Evolutionary conservation across 1,140 invertebrate genomes (phyloP).

Genomic region (Drosophila ambigua): DNA sequence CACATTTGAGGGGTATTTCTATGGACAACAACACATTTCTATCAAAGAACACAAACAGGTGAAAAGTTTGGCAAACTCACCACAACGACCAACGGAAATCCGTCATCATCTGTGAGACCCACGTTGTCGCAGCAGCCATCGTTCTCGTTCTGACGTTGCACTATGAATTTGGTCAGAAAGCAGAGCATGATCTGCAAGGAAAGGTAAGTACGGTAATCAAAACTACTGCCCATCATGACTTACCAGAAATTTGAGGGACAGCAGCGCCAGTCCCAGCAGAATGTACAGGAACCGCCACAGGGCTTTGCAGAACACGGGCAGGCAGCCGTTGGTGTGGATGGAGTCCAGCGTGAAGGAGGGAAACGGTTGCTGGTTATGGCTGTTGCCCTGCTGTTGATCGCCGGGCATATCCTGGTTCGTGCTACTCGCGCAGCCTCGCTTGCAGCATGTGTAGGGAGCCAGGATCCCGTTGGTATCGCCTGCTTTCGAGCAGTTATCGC

Average conservation of each 20-base stretch:
- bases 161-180: constrained; percentile 66
- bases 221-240: constrained; percentile 4
- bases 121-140: constrained; percentile 47
- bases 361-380: constrained; percentile 10
- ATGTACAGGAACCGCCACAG: constrained; percentile 60
- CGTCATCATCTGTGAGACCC: constrained; percentile 62
- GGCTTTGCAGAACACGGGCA: constrained; percentile 38
- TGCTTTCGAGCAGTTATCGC: constrained; percentile 2
- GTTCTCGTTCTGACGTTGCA: constrained; percentile 54
- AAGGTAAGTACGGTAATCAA: not conserved
- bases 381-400: not conserved
- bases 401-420: constrained; percentile 31
- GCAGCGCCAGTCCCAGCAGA: constrained; percentile 41
- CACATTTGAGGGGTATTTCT: constrained; percentile 65
- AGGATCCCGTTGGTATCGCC: constrained; percentile 17
- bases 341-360: constrained; percentile 51
- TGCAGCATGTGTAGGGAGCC: constrained; percentile 72
- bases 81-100: constrained; percentile 67
- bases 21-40: not conserved
- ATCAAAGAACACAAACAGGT: not conserved
- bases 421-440: constrained; percentile 25
- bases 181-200: constrained; percentile 58
- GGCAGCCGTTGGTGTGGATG: constrained; percentile 65
- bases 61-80: constrained; percentile 10
- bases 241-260: constrained; percentile 67